Percentiles rank a stretch among this genome's conserved stretches.
These are phyloP conservation scores for Channallabes apus DNA, from an alignment of 2,797 vertebrate species.

Conservation along the genomic window DNA sequence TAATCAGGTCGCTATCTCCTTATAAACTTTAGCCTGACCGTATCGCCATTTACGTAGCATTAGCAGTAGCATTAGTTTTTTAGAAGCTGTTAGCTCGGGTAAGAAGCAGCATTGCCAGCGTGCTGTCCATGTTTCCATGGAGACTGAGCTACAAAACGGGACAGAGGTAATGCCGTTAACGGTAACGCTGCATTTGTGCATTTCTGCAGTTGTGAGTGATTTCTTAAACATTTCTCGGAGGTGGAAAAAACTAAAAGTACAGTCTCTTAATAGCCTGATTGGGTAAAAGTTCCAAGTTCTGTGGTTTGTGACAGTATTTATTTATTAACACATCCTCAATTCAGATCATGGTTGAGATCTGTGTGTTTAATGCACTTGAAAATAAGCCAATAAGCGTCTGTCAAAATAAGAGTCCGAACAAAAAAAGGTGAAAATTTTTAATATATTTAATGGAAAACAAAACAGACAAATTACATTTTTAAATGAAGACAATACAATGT, in stretches of 20 bases:
- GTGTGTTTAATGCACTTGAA: background rate
- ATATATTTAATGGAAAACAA: background rate
- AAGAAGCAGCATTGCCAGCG: background rate
- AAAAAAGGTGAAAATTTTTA: background rate
- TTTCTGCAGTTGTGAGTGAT: background rate
- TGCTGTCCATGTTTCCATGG: constrained; percentile 56
- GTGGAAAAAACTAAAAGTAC: no score
- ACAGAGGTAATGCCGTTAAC: background rate
- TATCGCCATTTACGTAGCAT: background rate
- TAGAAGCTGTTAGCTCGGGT: background rate
- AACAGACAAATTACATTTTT: background rate
- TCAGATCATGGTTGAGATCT: background rate
- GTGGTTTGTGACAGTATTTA: background rate
- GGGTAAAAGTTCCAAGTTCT: background rate
- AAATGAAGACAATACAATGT: background rate
- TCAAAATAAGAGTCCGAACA: constrained; percentile 5
- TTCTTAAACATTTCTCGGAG: background rate
- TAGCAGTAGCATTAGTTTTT: no score
- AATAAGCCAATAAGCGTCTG: background rate
- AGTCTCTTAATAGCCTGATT: background rate
- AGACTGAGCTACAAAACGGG: constrained; percentile 30
- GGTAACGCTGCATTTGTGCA: background rate
- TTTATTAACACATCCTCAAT: background rate
- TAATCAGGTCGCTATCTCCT: background rate
- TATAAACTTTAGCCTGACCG: background rate